Conservation (phyloP, 2,113 vertebrate genomes). For the Greenwoodochromis staneri region DNA sequence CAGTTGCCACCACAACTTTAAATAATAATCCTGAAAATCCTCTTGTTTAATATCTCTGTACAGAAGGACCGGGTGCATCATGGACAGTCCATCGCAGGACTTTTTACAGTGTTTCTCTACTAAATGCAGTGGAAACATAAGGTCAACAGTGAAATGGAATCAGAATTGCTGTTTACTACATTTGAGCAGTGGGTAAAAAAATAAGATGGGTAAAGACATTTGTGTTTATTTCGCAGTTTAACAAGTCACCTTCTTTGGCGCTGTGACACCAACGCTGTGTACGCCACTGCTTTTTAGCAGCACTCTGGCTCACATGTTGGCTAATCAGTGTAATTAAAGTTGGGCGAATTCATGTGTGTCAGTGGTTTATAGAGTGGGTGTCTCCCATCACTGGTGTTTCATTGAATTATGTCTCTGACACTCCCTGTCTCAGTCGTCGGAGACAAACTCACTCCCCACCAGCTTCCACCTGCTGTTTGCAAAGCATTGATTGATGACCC, state of each 20-base stretch:
- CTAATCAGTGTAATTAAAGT: slow-evolving; percentile 51
- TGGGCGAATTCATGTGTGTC: slow-evolving; percentile 7
- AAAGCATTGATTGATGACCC: not conserved
- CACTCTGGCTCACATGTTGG: slow-evolving; percentile 3
- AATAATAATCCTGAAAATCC: not conserved
- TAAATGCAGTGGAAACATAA: accelerated
- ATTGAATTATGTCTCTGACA: slow-evolving; percentile 8
- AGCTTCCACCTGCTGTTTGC: not conserved
- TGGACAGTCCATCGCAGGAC: not conserved
- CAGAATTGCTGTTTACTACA: not conserved
- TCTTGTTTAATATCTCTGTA: not conserved
- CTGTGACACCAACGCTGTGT: not conserved
- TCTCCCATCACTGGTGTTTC: not conserved
- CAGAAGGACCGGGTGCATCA: not conserved
- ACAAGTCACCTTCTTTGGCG: not conserved
- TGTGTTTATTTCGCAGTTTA: not conserved
- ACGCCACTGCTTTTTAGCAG: not conserved
- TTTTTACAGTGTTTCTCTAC: not conserved
- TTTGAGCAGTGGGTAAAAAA: not conserved
- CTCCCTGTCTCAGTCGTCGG: slow-evolving; percentile 17
- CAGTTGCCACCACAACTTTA: not conserved
- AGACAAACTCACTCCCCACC: not conserved
- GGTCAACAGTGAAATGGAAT: not conserved
- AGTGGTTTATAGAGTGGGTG: slow-evolving; percentile 28
- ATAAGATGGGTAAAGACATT: not conserved